These are phyloP conservation scores for Gambusia affinis DNA, from an alignment of 2,113 vertebrate genomes.

Conservation along the genomic window DNA sequence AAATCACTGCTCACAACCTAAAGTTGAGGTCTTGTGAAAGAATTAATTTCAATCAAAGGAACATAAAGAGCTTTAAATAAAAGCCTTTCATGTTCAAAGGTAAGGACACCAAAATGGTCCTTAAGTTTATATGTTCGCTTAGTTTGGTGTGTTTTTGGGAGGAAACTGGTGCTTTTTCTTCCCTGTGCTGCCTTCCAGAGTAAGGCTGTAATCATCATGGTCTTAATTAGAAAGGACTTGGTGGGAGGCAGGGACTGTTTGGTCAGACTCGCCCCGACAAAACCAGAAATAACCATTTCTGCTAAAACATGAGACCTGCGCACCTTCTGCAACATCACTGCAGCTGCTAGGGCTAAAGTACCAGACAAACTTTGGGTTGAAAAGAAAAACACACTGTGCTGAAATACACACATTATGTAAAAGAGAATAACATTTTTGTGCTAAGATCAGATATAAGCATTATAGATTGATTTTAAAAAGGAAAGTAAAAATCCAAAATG, in stretches of 20 bases:
- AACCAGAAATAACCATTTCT: slow-evolving; percentile 70
- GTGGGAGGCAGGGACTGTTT: slow-evolving; percentile 61
- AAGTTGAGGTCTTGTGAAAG: neutral
- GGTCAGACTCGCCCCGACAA: slow-evolving; percentile 68
- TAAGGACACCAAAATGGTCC: slow-evolving; percentile 25
- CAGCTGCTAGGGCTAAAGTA: neutral
- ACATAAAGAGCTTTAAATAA: slow-evolving; percentile 34
- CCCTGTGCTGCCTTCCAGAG: slow-evolving; percentile 29
- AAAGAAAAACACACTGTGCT: neutral
- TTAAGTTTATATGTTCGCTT: slow-evolving; percentile 50
- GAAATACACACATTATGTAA: neutral
- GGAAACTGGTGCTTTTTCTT: slow-evolving; percentile 54
- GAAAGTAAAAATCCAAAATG: slow-evolving; percentile 1
- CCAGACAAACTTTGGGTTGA: neutral
- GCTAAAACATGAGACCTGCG: slow-evolving; percentile 40
- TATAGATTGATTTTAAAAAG: neutral
- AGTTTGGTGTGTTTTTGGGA: slow-evolving; percentile 60
- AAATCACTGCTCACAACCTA: neutral
- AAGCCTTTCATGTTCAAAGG: slow-evolving; percentile 18
- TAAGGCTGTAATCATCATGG: slow-evolving; percentile 72
- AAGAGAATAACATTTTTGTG: neutral
- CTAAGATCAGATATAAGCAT: neutral
- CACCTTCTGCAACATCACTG: slow-evolving; percentile 18
- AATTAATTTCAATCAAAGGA: slow-evolving; percentile 16
- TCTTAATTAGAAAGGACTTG: slow-evolving; percentile 73